Evolutionary conservation across 2,113 vertebrate species (phyloP), one percentile per base, ranked within the genome.

Genomic region (Laticauda colubrina): DNA sequence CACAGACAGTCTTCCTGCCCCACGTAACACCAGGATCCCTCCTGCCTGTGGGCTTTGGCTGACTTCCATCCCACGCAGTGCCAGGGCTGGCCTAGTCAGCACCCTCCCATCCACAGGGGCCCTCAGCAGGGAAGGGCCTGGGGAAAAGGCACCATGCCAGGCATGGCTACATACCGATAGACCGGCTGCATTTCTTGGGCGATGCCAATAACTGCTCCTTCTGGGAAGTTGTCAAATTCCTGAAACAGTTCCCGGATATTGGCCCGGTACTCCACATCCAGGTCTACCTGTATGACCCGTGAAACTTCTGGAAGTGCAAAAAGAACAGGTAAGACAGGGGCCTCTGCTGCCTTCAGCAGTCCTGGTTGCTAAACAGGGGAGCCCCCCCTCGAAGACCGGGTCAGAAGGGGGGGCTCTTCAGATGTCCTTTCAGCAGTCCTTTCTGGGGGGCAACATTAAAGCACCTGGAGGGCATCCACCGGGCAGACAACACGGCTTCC

Each of bases 111-210:
- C 45, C 34, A 29, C 48, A 14, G 12, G 86, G 5, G 21, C 21
- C 1, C 56, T 23, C 48, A 7, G 34, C 48, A 53, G 26, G 24
- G 4, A 87, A 24, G 86, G 85, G 9, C 23, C 39, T 1, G 5
- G 85, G 85, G 11, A 53, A 53, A 45, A 2, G 18, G 29, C 3
- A 21, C 6, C 9, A 1, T 5, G 5, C n/a, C 53, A 1, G 15
- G 15, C 2, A 1, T 29, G 12, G 45, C 45, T 14, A 48, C 94
- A 0, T 97, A 99, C 99, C 99, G 99, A 98, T 99, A 99, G 15
- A 99, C 99, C 0, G 99, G 99, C 95, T 99, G 99, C 99, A 99
- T 99, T 96, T 99, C 99, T 90, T 97, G 97, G 64, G 98, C 97
- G 88, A 99, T 99, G 90, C 99, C 99, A 6, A 99, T 98, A 39